Evolutionary conservation across 2,113 vertebrate genomes (phyloP).

Genomic region (Potamarius usumacintae): DNA sequence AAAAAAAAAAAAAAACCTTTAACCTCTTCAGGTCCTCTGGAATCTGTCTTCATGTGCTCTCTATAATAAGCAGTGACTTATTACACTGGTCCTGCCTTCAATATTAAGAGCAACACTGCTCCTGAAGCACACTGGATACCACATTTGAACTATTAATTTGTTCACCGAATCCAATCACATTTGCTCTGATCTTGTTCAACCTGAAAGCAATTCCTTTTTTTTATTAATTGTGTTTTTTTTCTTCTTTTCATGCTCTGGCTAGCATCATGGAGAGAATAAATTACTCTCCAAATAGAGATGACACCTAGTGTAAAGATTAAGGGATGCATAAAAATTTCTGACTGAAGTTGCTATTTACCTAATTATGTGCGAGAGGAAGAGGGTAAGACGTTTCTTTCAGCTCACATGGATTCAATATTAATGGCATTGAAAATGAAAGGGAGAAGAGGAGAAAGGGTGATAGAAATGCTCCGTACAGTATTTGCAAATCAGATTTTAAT

Average conservation of each 20-base stretch:
- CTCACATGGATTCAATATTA: neutral
- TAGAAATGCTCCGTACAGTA: neutral
- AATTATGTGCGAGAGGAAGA: neutral
- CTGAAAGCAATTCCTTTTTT: slow-evolving; percentile 14
- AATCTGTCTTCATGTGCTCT: slow-evolving; percentile 20
- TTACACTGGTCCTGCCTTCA: slow-evolving; percentile 34
- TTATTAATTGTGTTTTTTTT: neutral
- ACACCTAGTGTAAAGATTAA: slow-evolving; percentile 3
- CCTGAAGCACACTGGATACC: slow-evolving; percentile 6
- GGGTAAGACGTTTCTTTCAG: neutral
- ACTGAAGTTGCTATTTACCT: slow-evolving; percentile 2
- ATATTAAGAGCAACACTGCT: neutral
- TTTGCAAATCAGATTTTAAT: neutral
- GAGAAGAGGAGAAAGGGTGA: no score
- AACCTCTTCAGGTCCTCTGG: neutral
- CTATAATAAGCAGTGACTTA: slow-evolving; percentile 6
- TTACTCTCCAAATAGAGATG: slow-evolving; percentile 15
- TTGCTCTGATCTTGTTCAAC: slow-evolving; percentile 26
- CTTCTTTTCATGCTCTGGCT: neutral
- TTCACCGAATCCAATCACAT: slow-evolving; percentile 26
- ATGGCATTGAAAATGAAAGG: neutral
- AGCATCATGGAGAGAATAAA: neutral
- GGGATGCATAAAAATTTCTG: neutral
- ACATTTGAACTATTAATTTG: slow-evolving; percentile 38
- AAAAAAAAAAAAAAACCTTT: slow-evolving; percentile 2